These are phyloP conservation scores for Lathamus discolor DNA, from an alignment of 2,113 vertebrate genomes.

Conservation along the genomic window DNA sequence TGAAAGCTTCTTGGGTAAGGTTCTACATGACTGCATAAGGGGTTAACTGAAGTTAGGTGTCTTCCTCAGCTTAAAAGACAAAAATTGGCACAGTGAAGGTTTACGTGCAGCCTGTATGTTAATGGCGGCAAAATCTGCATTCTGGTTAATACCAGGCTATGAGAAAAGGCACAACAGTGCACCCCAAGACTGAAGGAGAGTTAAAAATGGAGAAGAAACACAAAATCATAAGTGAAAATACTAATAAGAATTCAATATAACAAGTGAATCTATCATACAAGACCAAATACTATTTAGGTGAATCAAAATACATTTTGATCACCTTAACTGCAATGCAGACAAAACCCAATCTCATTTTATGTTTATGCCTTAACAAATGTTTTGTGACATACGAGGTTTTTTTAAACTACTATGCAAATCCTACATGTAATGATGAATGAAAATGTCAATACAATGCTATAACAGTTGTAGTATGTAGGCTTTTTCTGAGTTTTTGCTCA, in stretches of 20 bases:
- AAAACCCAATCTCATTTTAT: not conserved
- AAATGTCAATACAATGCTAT: not conserved
- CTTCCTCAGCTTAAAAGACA: not conserved
- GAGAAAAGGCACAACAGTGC: not conserved
- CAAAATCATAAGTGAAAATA: not conserved
- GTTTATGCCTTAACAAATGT: not conserved
- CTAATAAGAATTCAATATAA: not conserved
- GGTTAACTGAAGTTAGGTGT: not conserved
- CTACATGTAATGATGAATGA: not conserved
- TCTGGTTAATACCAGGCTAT: not conserved
- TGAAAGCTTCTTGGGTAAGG: not conserved
- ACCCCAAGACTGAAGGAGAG: not conserved
- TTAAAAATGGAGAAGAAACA: not conserved
- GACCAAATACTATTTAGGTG: not conserved
- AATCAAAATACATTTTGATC: not conserved
- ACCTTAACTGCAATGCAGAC: not conserved
- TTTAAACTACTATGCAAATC: not conserved
- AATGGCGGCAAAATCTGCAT: not conserved
- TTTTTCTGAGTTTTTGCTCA: not conserved
- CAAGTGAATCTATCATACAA: not conserved
- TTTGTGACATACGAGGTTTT: not conserved
- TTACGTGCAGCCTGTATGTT: not conserved
- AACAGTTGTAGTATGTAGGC: not conserved
- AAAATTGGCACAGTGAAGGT: not conserved
- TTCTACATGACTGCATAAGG: not conserved